Conservation (phyloP, 2,888 invertebrate species). For the Ryuthela nishihirai region DNA sequence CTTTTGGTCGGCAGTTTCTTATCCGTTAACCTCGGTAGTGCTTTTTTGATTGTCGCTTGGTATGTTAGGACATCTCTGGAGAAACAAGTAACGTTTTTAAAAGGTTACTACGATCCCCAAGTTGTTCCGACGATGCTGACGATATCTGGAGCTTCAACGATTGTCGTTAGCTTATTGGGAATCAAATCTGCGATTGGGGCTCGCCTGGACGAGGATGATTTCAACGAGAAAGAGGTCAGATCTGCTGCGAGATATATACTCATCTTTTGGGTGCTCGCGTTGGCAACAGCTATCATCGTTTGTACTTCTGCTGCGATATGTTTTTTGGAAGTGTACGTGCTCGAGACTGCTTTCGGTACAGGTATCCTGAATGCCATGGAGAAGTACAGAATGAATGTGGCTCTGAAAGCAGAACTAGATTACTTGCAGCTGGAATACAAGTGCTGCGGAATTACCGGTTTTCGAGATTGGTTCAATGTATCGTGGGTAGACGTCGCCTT, state of each 20-base stretch:
- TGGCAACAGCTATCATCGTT: neutral
- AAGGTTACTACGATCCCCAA: slow-evolving; percentile 10
- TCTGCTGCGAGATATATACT: slow-evolving; percentile 3
- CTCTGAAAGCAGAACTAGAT: slow-evolving; percentile 14
- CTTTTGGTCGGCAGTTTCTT: slow-evolving; percentile 15
- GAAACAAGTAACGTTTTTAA: slow-evolving; percentile 15
- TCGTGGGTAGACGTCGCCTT: slow-evolving; percentile 13
- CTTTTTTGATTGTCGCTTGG: slow-evolving; percentile 13
- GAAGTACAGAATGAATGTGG: slow-evolving; percentile 7
- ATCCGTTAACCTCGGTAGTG: slow-evolving; percentile 8
- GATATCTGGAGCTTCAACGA: slow-evolving; percentile 4
- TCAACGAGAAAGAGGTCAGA: neutral
- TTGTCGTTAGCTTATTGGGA: slow-evolving; percentile 7
- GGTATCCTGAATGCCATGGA: slow-evolving; percentile 16
- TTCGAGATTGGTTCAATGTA: slow-evolving; percentile 26
- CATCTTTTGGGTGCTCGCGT: slow-evolving; percentile 2
- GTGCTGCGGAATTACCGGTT: slow-evolving; percentile 19
- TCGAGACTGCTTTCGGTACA: slow-evolving; percentile 5
- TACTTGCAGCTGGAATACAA: slow-evolving; percentile 13
- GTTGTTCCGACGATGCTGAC: slow-evolving; percentile 7
- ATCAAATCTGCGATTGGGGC: slow-evolving; percentile 17
- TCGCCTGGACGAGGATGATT: neutral
- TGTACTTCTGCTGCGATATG: slow-evolving; percentile 2
- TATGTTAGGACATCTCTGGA: slow-evolving; percentile 11
- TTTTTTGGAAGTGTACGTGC: slow-evolving; percentile 39